A percentile compares a stretch with the other conserved stretches of the same genome.
phyloP scores from a whole-genome alignment of 2,797 vertebrate genomes.

The Aotus griseimembra region DNA sequence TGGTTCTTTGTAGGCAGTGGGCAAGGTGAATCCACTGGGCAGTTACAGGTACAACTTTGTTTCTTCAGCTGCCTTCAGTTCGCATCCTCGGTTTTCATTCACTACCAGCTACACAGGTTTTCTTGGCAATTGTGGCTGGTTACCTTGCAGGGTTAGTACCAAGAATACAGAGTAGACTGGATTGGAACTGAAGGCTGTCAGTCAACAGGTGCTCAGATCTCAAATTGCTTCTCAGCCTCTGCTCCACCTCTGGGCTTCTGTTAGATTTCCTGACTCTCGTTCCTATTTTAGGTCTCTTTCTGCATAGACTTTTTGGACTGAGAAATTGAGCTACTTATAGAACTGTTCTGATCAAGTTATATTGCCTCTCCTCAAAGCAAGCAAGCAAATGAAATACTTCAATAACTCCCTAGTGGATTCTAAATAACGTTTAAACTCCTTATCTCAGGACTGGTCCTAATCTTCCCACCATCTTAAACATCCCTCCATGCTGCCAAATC shows the following conservation, averaged over 20 bases:
- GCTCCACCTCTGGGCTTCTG: neutral
- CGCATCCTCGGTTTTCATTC: neutral
- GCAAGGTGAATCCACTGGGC: no score
- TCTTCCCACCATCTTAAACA: neutral
- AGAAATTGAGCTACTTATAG: neutral
- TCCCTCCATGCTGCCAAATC: neutral
- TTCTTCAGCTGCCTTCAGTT: slow-evolving; percentile 46
- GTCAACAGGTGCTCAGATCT: neutral
- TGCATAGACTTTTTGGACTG: neutral
- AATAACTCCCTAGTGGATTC: neutral
- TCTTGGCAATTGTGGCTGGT: neutral
- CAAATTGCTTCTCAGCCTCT: accelerated
- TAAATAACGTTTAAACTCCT: neutral
- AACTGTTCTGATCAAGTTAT: neutral
- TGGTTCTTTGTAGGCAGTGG: no score
- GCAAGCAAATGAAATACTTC: neutral
- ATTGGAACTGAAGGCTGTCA: neutral
- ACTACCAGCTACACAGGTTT: neutral
- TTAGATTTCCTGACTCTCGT: neutral
- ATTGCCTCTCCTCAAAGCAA: neutral
- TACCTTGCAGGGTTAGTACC: neutral
- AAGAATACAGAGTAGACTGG: neutral
- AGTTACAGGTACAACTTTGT: neutral
- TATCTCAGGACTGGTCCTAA: neutral
- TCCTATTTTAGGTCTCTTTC: neutral